Conservation (phyloP, 2,888 invertebrate genomes). For the Amiota mariae region DNA sequence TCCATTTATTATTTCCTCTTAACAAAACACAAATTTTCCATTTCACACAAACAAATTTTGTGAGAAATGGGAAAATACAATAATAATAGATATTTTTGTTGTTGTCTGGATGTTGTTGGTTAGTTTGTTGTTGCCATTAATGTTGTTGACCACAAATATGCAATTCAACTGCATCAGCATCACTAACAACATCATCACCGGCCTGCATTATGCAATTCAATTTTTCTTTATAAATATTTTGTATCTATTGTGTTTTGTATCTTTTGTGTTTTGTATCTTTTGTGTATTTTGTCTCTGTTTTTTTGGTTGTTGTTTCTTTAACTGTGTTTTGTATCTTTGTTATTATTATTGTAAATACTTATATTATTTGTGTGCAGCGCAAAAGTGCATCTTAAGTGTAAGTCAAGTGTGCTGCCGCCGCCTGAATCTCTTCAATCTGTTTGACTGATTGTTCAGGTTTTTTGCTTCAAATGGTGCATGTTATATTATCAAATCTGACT, state of each 20-base stretch:
- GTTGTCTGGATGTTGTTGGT: too few species aligned
- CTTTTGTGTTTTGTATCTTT: neutral
- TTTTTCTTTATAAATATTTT: too few species aligned
- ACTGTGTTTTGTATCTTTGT: neutral
- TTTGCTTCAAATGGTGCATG: too few species aligned
- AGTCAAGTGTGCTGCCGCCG: too few species aligned
- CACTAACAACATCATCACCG: neutral
- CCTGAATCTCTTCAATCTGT: too few species aligned
- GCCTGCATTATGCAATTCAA: constrained; percentile 20
- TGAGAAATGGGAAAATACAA: neutral
- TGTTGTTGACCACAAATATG: constrained; percentile 12
- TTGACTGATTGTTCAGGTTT: too few species aligned
- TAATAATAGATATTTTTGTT: neutral
- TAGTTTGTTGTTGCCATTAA: neutral
- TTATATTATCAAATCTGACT: too few species aligned
- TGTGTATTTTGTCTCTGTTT: too few species aligned
- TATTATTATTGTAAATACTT: neutral
- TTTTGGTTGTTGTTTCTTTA: neutral
- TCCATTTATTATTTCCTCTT: neutral
- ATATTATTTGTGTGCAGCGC: neutral
- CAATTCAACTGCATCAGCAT: neutral
- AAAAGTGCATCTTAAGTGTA: too few species aligned
- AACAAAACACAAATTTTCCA: neutral
- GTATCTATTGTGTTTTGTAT: too few species aligned
- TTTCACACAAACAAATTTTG: neutral